Conservation (phyloP, 1,140 invertebrate genomes). For the Drosophila nigromelanica region DNA sequence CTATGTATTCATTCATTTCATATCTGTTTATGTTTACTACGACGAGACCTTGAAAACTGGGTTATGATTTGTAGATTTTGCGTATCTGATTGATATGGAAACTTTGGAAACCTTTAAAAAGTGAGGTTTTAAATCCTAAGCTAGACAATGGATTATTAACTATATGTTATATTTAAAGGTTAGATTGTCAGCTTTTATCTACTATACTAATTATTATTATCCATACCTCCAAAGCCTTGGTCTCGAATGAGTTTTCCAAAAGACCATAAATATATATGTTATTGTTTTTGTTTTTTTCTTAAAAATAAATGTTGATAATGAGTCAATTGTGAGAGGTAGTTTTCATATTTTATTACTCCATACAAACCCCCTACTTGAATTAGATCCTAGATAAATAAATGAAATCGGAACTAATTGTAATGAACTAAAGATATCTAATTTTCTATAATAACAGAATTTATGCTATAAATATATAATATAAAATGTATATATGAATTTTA, state of each 20-base stretch:
- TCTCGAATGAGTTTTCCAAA: no score
- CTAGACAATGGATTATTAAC: no score
- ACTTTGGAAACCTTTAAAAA: no score
- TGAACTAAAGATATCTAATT: background rate
- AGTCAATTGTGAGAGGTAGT: background rate
- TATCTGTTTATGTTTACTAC: background rate
- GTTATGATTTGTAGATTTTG: background rate
- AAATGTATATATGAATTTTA: no score
- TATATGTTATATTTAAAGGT: no score
- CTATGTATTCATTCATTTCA: background rate
- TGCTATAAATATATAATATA: no score
- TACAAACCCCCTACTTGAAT: background rate
- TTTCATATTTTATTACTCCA: background rate
- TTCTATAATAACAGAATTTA: background rate
- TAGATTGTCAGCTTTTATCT: no score
- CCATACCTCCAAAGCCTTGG: no score
- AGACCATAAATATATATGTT: no score
- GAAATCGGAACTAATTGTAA: background rate
- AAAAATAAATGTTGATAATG: background rate
- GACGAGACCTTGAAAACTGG: background rate
- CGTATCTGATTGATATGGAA: no score
- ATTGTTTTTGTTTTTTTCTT: background rate
- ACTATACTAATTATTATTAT: no score
- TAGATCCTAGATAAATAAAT: background rate
- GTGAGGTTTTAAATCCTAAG: no score